Evolutionary conservation across 2,797 vertebrate species (phyloP).

Genomic region (Takifugu rubripes): DNA sequence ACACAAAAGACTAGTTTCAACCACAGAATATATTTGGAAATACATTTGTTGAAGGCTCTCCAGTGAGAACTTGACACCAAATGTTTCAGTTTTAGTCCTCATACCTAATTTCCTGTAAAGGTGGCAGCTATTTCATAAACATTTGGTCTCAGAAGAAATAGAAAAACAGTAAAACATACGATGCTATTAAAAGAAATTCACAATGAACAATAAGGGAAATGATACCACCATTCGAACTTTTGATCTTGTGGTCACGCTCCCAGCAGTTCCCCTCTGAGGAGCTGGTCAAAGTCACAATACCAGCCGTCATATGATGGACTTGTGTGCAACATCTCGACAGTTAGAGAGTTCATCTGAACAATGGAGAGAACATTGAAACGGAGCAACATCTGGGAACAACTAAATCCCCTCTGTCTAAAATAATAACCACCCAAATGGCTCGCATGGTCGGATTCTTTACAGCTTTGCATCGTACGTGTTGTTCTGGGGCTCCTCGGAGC

Average conservation of each 20-base stretch:
- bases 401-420: constrained; percentile 33
- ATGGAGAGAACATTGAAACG: constrained; percentile 56
- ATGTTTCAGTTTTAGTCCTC: constrained; percentile 29
- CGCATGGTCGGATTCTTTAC: constrained; percentile 15
- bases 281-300: constrained; percentile 23
- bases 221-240: constrained; percentile 1
- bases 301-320: no score
- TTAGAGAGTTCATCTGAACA: constrained; percentile 64
- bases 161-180: constrained; percentile 42
- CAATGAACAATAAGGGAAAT: constrained; percentile 27
- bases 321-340: constrained; percentile 13
- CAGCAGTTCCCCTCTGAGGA: constrained; percentile 13
- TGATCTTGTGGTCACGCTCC: not conserved
- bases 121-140: constrained; percentile 58
- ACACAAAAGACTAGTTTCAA: constrained; percentile 21
- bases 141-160: constrained; percentile 65
- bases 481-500: constrained; percentile 12
- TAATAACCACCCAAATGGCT: constrained; percentile 28
- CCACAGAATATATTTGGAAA: constrained; percentile 58
- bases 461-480: not conserved
- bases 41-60: constrained; percentile 52
- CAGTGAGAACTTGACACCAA: constrained; percentile 33
- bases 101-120: constrained; percentile 39
- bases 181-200: constrained; percentile 31
- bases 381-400: constrained; percentile 30